phyloP scores from a whole-genome alignment of 2,113 vertebrate species.

The Otus sunia region DNA sequence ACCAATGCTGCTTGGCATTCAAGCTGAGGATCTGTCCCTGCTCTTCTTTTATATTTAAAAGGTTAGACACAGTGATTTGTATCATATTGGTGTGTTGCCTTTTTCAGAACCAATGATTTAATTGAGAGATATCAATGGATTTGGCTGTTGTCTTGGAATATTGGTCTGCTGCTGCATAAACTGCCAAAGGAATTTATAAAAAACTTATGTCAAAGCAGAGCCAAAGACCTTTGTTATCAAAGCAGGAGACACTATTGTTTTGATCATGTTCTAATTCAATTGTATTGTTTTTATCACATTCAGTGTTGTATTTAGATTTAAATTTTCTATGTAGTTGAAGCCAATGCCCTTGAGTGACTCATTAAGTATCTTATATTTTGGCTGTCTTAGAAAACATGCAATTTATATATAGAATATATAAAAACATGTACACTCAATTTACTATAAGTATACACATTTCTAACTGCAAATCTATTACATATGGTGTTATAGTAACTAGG shows the following conservation, averaged over 20 bases:
- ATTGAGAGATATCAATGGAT: constrained; percentile 8
- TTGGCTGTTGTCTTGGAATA: constrained; percentile 5
- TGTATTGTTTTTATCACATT: background rate
- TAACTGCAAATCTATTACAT: background rate
- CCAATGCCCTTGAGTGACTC: background rate
- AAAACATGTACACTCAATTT: background rate
- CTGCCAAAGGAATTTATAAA: background rate
- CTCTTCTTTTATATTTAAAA: background rate
- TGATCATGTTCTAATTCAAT: background rate
- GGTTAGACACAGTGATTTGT: background rate
- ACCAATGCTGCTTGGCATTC: background rate
- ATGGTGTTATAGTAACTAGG: background rate
- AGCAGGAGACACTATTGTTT: constrained; percentile 9
- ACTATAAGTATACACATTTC: background rate
- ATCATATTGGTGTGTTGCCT: background rate
- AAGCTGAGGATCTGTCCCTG: background rate
- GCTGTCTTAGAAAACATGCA: background rate
- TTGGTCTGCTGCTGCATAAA: background rate
- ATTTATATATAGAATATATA: background rate
- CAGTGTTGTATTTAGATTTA: background rate
- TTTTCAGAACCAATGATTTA: constrained; percentile 15
- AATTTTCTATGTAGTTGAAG: background rate
- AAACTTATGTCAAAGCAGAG: constrained; percentile 19
- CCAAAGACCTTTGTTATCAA: background rate
- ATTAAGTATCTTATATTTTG: background rate